phyloP scores from a whole-genome alignment of 1,140 invertebrate species.

The Leucophenga varia region DNA sequence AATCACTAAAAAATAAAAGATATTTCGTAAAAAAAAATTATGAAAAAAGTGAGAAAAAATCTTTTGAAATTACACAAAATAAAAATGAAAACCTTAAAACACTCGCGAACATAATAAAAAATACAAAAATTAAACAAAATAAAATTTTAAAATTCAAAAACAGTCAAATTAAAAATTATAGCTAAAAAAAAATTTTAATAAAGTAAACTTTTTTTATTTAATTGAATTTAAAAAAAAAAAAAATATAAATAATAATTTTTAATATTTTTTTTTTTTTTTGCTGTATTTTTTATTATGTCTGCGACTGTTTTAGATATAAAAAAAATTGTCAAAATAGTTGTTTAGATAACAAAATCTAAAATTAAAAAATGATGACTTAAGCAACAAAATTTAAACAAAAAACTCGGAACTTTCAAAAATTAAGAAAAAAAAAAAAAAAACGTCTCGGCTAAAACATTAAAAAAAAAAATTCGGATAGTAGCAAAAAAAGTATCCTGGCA shows the following conservation, averaged over 20 bases:
- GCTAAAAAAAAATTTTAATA: too few relatives aligned
- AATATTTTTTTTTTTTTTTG: too few relatives aligned
- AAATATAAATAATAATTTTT: too few relatives aligned
- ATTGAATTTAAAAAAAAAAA: too few relatives aligned
- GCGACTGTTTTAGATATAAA: too few relatives aligned
- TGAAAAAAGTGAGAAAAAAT: background rate
- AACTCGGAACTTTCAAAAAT: constrained; percentile 14
- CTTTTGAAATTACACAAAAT: constrained; percentile 3
- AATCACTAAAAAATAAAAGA: too few relatives aligned
- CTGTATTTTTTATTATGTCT: background rate
- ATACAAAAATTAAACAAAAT: constrained; percentile 14
- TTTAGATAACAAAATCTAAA: constrained; percentile 28
- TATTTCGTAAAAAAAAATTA: too few relatives aligned
- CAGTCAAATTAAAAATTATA: too few relatives aligned
- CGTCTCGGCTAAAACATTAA: constrained; percentile 20
- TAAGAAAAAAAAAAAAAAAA: constrained; percentile 9
- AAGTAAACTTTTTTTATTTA: too few relatives aligned
- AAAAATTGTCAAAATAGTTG: too few relatives aligned
- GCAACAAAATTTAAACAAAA: constrained; percentile 12
- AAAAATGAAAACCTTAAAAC: constrained; percentile 4
- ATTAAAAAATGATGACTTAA: constrained; percentile 1
- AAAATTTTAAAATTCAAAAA: too few relatives aligned
- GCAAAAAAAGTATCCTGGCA: constrained; percentile 3
- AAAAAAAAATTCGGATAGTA: constrained; percentile 2
- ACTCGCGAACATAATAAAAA: constrained; percentile 6